Base-by-base conservation (phyloP, 2,888 invertebrate species). In the Rapana venosa region DNA sequence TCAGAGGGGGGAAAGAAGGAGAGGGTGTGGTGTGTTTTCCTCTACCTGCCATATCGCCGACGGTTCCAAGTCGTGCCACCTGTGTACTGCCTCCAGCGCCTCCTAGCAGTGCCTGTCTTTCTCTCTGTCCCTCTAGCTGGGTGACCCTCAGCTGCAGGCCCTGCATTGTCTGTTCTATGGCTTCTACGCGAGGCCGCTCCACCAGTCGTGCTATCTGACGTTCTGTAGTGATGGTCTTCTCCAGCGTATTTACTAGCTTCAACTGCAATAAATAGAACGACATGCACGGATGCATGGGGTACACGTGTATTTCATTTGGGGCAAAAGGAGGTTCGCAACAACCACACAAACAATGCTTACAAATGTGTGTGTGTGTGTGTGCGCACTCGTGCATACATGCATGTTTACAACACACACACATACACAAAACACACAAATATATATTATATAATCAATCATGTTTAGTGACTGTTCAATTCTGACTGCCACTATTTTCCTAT, bases 191-290 rank as follows among this genome's bases (percentile, higher is more conserved):
- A 0, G 81, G 66, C 15, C 56, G 35, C 30, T 88, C 88, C 32
- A 66, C 88, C 30, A 88, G 47, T n/a, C 70, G 84, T 70, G 88
- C 70, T 20, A 88, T n/a, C 47, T 83, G 61, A 8, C 84, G 81
- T 22, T 88, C 88, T 47, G 84, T 11, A 13, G 35, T 61, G 15
- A 88, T 88, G 11, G 84, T 56, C 15, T 36, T 81, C 30, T 88
- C 88, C 30, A 88, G n/a, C 35, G 70, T 81, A 17, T 66, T 58
- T n/a, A 88, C 88, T 15, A 88, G 17, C 36, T 84, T 88, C 35
- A 88, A 47, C 88, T 88, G 70, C 6, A 22, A 47, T 2, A 35
- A 74, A 66, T 17, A 13, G 2, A 6, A 66, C 6, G 26, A 22
- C 5, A 66, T 22, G 66, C 13, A 22, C 6, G 47, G 2, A 47